Percentiles rank a stretch among this genome's conserved stretches.
phyloP scores from a whole-genome alignment of 2,888 invertebrate species.

The Oxycera nigricornis region DNA sequence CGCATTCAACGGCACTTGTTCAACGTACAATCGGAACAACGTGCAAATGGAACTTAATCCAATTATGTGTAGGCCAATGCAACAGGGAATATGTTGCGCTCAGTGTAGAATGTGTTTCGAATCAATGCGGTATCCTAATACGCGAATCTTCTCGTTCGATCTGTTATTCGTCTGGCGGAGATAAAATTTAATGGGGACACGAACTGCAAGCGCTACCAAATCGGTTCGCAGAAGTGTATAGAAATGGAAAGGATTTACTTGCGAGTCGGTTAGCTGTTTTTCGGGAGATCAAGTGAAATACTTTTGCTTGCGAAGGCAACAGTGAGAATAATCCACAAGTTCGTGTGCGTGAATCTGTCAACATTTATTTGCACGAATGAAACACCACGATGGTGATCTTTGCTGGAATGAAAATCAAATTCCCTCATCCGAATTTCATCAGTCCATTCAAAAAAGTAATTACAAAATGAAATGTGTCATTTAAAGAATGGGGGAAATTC shows the following conservation, averaged over 20 bases:
- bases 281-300: too few species aligned
- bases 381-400: conserved; percentile 64
- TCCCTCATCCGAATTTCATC: conserved; percentile 65
- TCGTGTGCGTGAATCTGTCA: neutral
- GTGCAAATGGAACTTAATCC: conserved; percentile 29
- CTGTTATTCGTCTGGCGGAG: neutral
- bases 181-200: too few species aligned
- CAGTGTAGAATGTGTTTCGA: conserved; percentile 15
- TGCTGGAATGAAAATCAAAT: conserved; percentile 67
- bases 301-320: too few species aligned
- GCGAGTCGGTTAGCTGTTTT: too few species aligned
- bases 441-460: conserved; percentile 69
- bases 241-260: too few species aligned
- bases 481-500: neutral
- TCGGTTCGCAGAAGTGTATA: too few species aligned
- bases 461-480: neutral
- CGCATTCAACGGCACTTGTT: neutral
- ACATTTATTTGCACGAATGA: conserved; percentile 10
- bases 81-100: neutral
- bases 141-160: neutral
- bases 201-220: too few species aligned
- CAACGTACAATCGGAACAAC: neutral
- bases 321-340: neutral
- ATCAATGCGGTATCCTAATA: neutral
- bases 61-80: neutral